Percentiles rank a stretch among this genome's conserved stretches.
These are phyloP conservation scores for Deroptyus accipitrinus DNA, from an alignment of 2,113 vertebrate species.

Conservation along the genomic window DNA sequence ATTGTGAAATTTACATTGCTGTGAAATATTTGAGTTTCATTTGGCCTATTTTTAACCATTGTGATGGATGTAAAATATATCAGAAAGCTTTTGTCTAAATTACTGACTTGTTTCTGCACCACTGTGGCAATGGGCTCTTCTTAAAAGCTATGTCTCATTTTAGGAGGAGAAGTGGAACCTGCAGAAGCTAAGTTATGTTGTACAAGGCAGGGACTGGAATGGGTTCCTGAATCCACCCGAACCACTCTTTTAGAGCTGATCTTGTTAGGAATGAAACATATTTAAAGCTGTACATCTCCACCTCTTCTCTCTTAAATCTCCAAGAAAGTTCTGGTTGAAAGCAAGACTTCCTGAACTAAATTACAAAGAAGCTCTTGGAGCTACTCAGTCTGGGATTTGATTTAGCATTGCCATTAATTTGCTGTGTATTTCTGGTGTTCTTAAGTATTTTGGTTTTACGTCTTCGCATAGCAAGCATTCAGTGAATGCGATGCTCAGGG, in stretches of 20 bases:
- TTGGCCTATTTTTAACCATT: not conserved
- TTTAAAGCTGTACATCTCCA: not conserved
- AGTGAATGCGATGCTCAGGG: not conserved
- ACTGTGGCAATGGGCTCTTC: not conserved
- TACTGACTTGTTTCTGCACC: not conserved
- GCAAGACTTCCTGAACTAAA: not conserved
- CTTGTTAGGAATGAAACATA: not conserved
- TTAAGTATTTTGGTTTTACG: not conserved
- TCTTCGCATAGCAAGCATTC: not conserved
- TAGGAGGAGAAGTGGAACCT: not conserved
- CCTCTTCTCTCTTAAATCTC: not conserved
- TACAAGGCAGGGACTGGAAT: not conserved
- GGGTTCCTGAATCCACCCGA: not conserved
- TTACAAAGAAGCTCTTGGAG: not conserved
- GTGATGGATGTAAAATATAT: not conserved
- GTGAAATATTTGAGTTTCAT: not conserved
- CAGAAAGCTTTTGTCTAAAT: not conserved
- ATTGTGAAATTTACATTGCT: not conserved
- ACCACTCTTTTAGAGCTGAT: not conserved
- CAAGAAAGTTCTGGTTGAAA: not conserved
- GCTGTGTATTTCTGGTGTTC: not conserved
- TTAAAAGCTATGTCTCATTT: not conserved
- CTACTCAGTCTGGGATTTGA: not conserved
- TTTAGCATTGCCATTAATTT: not conserved
- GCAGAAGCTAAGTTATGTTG: not conserved